Percentiles rank a stretch among this genome's conserved stretches.
phyloP scores from a whole-genome alignment of 2,113 vertebrate species.

The Elgaria multicarinata region DNA sequence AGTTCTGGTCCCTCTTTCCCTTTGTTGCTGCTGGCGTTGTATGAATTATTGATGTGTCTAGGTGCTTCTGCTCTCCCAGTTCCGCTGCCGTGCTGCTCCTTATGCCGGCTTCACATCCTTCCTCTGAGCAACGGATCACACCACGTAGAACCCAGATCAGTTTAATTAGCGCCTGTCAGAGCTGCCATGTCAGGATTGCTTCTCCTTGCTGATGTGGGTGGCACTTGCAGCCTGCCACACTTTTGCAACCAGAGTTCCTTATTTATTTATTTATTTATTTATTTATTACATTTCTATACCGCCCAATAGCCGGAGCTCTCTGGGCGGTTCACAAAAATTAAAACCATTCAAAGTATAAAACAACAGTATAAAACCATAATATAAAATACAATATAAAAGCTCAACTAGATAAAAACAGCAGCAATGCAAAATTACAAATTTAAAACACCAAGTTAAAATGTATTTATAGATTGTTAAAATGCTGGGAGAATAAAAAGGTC shows the following conservation, averaged over 20 bases:
- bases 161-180: slow-evolving; percentile 77
- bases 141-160: slow-evolving; percentile 68
- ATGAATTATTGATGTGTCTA: slow-evolving; percentile 90
- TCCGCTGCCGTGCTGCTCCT: slow-evolving; percentile 66
- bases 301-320: no score
- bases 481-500: no score
- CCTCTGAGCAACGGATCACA: slow-evolving; percentile 68
- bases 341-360: no score
- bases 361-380: no score
- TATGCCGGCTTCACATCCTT: slow-evolving; percentile 66
- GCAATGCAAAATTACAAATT: no score
- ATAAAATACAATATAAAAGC: no score
- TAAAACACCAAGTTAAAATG: no score
- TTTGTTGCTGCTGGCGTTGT: slow-evolving; percentile 89
- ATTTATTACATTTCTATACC: no score
- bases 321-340: no score
- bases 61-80: slow-evolving; percentile 78
- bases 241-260: slow-evolving; percentile 28
- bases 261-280: no score
- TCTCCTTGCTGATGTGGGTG: slow-evolving; percentile 63
- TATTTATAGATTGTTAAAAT: no score
- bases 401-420: no score
- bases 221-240: slow-evolving; percentile 36
- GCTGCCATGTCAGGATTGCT: slow-evolving; percentile 82
- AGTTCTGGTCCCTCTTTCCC: slow-evolving; percentile 84